Conservation (phyloP, 2,797 vertebrate genomes). For the Pangasius larnaudii region DNA sequence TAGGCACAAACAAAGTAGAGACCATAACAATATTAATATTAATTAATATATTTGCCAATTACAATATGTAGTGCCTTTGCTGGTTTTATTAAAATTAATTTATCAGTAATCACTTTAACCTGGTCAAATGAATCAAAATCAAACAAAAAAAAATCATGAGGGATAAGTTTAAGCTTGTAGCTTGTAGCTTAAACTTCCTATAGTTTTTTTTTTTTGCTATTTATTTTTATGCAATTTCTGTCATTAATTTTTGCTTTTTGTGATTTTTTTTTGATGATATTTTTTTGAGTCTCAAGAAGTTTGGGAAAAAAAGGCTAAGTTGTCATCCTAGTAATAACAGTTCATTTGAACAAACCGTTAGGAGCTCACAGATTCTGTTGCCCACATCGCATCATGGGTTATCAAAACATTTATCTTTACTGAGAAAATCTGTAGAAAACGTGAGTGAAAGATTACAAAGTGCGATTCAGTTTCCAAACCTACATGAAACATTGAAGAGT, state of each 20-base stretch:
- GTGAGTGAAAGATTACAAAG: neutral
- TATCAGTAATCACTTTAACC: neutral
- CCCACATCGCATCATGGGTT: neutral
- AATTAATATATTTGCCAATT: neutral
- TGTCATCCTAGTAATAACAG: constrained; percentile 1
- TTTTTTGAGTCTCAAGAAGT: neutral
- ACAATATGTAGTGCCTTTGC: neutral
- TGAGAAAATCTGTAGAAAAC: constrained; percentile 15
- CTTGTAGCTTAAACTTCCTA: neutral
- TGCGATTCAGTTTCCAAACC: constrained; percentile 13
- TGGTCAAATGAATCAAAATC: neutral
- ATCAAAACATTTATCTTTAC: neutral
- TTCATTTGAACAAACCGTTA: constrained; percentile 12
- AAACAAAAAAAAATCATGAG: neutral
- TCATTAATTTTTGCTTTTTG: neutral
- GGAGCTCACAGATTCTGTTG: neutral
- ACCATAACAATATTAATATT: neutral
- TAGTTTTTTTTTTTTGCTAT: neutral
- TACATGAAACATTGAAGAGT: constrained; percentile 8
- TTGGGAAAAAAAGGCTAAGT: too few species aligned
- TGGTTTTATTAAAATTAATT: neutral
- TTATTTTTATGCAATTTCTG: neutral
- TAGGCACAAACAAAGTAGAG: neutral
- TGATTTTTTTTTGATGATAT: neutral
- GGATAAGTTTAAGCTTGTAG: neutral